phyloP scores from a whole-genome alignment of 2,888 invertebrate species.

The Panorpa germanica region DNA sequence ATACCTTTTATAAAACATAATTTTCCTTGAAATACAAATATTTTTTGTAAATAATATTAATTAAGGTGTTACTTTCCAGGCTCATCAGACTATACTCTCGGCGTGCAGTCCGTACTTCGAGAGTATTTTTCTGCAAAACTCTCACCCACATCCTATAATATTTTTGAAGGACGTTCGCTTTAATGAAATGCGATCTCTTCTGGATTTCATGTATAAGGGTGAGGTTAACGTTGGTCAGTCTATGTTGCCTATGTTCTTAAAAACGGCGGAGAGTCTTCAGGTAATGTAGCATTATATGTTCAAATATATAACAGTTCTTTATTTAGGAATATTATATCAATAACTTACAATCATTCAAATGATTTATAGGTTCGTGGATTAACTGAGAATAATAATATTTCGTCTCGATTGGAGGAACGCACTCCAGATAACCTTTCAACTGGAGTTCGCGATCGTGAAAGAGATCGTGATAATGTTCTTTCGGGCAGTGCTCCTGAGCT shows the following conservation, averaged over 20 bases:
- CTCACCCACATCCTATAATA: constrained; percentile 81
- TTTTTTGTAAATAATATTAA: constrained; percentile 3
- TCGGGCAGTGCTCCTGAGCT: constrained; percentile 9
- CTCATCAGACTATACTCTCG: constrained; percentile 83
- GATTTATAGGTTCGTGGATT: constrained; percentile 44
- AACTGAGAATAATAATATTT: constrained; percentile 59
- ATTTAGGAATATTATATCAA: too few species aligned
- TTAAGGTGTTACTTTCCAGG: constrained; percentile 30
- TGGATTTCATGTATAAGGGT: constrained; percentile 87
- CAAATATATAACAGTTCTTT: not conserved
- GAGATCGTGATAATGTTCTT: constrained; percentile 17
- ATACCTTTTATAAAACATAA: constrained; percentile 33
- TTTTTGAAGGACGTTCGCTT: constrained; percentile 83
- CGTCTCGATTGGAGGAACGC: constrained; percentile 21
- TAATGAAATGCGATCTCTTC: constrained; percentile 72
- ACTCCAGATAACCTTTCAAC: constrained; percentile 12
- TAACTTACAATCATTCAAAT: too few species aligned
- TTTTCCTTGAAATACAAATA: constrained; percentile 27
- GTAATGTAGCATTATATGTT: constrained; percentile 24
- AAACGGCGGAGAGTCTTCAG: constrained; percentile 83
- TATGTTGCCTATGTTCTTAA: constrained; percentile 75
- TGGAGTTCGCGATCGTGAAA: constrained; percentile 18
- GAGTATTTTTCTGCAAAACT: constrained; percentile 74
- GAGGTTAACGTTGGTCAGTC: constrained; percentile 85
- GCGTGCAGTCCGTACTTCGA: constrained; percentile 92